Conservation (phyloP, 2,888 invertebrate species). For the Ommatoiulus sabulosus region DNA sequence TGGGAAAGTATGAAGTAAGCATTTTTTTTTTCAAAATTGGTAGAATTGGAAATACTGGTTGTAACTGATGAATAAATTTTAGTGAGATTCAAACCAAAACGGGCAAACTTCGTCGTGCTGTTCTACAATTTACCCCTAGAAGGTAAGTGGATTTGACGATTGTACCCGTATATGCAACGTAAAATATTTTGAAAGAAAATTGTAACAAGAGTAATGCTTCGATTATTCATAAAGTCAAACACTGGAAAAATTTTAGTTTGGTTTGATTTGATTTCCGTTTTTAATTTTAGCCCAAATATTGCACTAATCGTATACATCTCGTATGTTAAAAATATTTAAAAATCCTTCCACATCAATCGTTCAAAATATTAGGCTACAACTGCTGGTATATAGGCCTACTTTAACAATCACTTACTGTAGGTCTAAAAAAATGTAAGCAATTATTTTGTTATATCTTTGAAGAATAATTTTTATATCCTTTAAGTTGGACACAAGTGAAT, state of each 20-base stretch:
- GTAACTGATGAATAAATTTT: neutral
- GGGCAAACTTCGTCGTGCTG: conserved; percentile 10
- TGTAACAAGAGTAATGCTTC: too few species aligned
- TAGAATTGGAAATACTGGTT: neutral
- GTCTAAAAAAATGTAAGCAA: neutral
- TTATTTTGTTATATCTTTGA: neutral
- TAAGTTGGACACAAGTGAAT: neutral
- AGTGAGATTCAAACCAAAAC: neutral
- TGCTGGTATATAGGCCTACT: too few species aligned
- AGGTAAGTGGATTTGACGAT: neutral
- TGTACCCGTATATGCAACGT: too few species aligned
- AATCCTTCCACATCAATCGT: too few species aligned
- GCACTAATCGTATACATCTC: too few species aligned
- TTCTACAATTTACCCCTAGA: neutral
- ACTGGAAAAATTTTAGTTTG: too few species aligned
- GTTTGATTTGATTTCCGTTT: too few species aligned
- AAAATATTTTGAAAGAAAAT: too few species aligned
- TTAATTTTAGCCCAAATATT: too few species aligned
- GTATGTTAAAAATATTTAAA: neutral
- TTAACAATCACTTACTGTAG: neutral
- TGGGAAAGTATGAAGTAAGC: conserved; percentile 95
- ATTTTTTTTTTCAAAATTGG: conserved; percentile 54
- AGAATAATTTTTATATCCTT: neutral
- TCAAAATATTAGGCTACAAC: too few species aligned
- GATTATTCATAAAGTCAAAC: too few species aligned